Evolutionary conservation across 1,140 invertebrate species (phyloP), one percentile per base, ranked within the genome.

Genomic region (Drosophila sechellia): DNA sequence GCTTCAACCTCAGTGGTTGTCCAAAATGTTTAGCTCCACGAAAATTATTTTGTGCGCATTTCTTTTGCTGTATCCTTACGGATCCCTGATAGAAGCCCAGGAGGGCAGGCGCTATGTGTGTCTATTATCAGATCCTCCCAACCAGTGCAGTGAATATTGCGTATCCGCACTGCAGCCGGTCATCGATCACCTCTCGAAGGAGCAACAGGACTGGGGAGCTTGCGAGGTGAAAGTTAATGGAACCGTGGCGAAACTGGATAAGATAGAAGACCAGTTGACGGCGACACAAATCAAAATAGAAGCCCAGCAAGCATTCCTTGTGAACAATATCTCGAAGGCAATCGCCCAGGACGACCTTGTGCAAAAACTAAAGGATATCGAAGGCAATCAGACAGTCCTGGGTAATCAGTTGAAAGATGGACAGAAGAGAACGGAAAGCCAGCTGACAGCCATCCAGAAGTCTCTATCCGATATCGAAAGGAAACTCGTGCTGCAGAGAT

Each of bases 91-190:
- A 17, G 48, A 10, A 17, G 48, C 48, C 27, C 48, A 50, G 48
- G 27, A 50, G 10, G 48, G 48, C 4, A 50, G 25, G 48, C 27
- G 48, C 25, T 50, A 50, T 27, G 48, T 50, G n/a, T 50, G 48
- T 12, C 8, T 50, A 11, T 17, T 50, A 12, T 11, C 27, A 1
- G 48, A 50, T 15, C 25, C 48, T 15, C 3, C n/a, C 4, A 50
- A 50, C 11, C 48, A 50, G 6, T 50, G 48, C 27, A 50, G 48
- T 34, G n/a, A 5, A 11, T 50, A 11, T n/a, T 50, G 48, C 25
- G 25, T 50, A n/a, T 50, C 48, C 3, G 48, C 48, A 34, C 48
- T 50, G 8, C 48, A 50, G 8, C 48, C 48, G 11, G 48, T 50
- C 1, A 50, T 50, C 27, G 48, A 50, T 50, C 48, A 50, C 4